phyloP scores from a whole-genome alignment of 2,113 vertebrate species.

The Cheirogaleus medius region DNA sequence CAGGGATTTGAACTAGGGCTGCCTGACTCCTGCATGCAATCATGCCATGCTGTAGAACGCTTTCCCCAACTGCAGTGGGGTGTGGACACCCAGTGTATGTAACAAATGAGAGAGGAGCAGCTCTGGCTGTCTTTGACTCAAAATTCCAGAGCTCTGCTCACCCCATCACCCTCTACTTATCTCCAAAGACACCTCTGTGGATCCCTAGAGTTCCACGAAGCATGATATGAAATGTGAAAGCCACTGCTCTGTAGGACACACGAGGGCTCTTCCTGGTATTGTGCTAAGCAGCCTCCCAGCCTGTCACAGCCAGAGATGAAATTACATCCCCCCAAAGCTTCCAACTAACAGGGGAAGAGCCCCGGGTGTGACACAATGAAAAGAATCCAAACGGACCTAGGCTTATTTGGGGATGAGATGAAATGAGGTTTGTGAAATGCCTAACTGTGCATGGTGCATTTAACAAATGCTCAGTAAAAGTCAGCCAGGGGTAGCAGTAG shows the following conservation, averaged over 20 bases:
- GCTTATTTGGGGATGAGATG: neutral
- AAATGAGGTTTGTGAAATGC: fast-evolving
- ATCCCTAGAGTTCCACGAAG: neutral
- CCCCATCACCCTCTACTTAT: fast-evolving
- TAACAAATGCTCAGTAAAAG: neutral
- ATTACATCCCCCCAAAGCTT: neutral
- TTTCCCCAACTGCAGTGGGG: fast-evolving
- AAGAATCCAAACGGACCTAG: neutral
- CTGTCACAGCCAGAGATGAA: neutral
- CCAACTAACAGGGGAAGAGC: neutral
- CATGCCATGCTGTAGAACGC: fast-evolving
- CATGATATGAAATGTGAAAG: neutral
- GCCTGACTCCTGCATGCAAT: neutral
- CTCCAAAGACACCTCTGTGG: neutral
- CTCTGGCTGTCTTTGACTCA: neutral
- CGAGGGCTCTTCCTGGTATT: neutral
- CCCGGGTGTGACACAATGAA: neutral
- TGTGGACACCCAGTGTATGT: neutral
- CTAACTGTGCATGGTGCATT: fast-evolving
- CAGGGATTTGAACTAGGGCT: neutral
- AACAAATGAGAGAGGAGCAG: neutral
- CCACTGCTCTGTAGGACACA: too few species aligned
- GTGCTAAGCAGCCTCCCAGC: neutral
- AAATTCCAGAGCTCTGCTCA: neutral
- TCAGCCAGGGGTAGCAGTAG: too few species aligned